phyloP scores from a whole-genome alignment of 2,113 vertebrate genomes.

The Cynoglossus semilaevis region DNA sequence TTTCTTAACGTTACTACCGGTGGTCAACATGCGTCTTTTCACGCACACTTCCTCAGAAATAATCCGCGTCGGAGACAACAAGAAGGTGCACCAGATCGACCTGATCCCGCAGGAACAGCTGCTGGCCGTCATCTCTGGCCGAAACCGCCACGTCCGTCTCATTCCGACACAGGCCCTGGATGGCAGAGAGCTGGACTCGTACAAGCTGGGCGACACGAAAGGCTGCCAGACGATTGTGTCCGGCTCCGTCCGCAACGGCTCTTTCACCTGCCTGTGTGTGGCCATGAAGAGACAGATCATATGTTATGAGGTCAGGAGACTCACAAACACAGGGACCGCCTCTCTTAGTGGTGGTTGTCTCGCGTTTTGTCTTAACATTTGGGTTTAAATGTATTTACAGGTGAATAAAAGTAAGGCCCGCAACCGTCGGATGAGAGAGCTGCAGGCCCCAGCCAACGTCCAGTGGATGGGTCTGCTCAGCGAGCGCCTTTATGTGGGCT shows the following conservation, averaged over 20 bases:
- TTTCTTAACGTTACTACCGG: too few relatives aligned
- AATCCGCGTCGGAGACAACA: slow-evolving; percentile 93
- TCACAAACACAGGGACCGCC: too few relatives aligned
- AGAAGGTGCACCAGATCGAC: slow-evolving; percentile 97
- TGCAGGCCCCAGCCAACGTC: slow-evolving; percentile 87
- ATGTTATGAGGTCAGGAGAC: slow-evolving; percentile 84
- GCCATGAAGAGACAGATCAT: slow-evolving; percentile 95
- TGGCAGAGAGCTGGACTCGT: slow-evolving; percentile 89
- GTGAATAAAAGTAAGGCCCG: slow-evolving; percentile 89
- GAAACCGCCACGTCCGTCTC: slow-evolving; percentile 96
- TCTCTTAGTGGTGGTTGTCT: too few relatives aligned
- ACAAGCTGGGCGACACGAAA: slow-evolving; percentile 92
- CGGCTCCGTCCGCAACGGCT: slow-evolving; percentile 82
- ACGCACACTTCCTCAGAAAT: slow-evolving; percentile 80
- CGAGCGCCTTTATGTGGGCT: slow-evolving; percentile 91
- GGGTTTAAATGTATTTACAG: slow-evolving; percentile 12
- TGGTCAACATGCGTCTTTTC: neutral
- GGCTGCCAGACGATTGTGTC: slow-evolving; percentile 90
- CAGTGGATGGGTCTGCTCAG: slow-evolving; percentile 97
- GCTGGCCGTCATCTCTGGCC: slow-evolving; percentile 93
- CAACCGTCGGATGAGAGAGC: slow-evolving; percentile 90
- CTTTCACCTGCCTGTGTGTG: slow-evolving; percentile 90
- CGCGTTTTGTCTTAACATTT: neutral
- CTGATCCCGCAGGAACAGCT: slow-evolving; percentile 90
- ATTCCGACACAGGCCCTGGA: slow-evolving; percentile 88